phyloP scores from a whole-genome alignment of 2,797 vertebrate species.

The Eremophila alpestris region DNA sequence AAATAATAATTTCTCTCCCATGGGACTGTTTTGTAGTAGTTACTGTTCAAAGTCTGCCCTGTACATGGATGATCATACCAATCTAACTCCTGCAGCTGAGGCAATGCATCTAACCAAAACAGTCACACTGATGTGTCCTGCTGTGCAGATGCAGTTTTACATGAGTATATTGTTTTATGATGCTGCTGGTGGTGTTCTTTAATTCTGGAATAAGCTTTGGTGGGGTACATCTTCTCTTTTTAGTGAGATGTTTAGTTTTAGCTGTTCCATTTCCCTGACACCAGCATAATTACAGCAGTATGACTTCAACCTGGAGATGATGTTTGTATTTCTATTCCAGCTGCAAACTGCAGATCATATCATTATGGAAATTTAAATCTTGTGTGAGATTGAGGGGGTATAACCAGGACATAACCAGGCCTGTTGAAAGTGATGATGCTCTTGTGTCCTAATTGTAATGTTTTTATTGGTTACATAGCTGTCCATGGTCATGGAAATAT shows the following conservation, averaged over 20 bases:
- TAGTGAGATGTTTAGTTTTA: too few relatives aligned
- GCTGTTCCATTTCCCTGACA: neutral
- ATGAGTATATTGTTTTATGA: neutral
- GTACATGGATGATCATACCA: neutral
- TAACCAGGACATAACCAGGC: neutral
- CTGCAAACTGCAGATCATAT: neutral
- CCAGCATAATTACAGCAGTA: neutral
- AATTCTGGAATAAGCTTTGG: neutral
- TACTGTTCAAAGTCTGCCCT: neutral
- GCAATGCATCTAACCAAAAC: slow-evolving; percentile 20
- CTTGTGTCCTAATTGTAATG: neutral
- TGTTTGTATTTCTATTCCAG: neutral
- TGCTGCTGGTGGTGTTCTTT: neutral
- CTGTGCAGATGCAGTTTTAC: neutral
- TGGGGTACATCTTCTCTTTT: neutral
- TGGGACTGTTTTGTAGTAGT: slow-evolving; percentile 16
- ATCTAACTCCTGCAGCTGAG: neutral
- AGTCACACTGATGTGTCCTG: neutral
- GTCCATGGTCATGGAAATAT: neutral
- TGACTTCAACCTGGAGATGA: neutral
- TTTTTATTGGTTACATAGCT: neutral
- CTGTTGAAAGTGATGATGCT: neutral
- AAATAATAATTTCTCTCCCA: neutral
- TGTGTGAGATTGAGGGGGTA: neutral
- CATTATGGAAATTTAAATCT: neutral